These are phyloP conservation scores for Pedetes capensis DNA, from an alignment of 2,113 vertebrate genomes.

Conservation along the genomic window DNA sequence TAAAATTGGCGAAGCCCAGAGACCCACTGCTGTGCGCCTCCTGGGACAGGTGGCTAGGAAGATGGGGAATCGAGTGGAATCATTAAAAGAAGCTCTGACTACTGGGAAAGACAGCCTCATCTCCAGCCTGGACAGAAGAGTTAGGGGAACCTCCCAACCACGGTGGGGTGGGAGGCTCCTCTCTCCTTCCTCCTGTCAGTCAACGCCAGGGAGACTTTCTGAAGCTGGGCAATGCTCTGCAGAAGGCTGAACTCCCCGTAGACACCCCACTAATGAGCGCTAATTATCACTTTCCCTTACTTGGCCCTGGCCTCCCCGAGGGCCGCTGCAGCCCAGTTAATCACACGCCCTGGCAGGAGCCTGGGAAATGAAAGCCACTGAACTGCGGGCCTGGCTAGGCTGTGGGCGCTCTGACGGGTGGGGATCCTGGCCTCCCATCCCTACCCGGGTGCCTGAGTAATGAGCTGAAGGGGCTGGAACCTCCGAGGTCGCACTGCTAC, in stretches of 20 bases:
- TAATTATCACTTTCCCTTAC: background rate
- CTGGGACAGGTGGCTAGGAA: background rate
- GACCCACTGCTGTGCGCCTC: background rate
- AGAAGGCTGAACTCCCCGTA: background rate
- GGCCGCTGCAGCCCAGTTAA: background rate
- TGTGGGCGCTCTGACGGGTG: background rate
- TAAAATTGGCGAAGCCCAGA: background rate
- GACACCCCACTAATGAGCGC: background rate
- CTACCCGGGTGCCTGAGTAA: background rate
- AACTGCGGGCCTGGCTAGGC: background rate
- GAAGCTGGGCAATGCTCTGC: background rate
- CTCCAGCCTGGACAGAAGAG: background rate
- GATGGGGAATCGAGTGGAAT: background rate
- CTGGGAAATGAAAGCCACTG: background rate
- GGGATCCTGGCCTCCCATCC: accelerated
- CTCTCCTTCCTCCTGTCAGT: background rate
- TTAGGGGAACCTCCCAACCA: background rate
- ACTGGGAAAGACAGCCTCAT: background rate
- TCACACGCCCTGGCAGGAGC: background rate
- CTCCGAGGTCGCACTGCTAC: background rate
- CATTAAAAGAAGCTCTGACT: accelerated
- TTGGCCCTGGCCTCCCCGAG: background rate
- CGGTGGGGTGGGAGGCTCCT: accelerated
- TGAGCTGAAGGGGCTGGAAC: background rate
- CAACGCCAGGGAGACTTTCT: background rate